Evolutionary conservation across 2,113 vertebrate species (phyloP).

Genomic region (Casuarius casuarius): DNA sequence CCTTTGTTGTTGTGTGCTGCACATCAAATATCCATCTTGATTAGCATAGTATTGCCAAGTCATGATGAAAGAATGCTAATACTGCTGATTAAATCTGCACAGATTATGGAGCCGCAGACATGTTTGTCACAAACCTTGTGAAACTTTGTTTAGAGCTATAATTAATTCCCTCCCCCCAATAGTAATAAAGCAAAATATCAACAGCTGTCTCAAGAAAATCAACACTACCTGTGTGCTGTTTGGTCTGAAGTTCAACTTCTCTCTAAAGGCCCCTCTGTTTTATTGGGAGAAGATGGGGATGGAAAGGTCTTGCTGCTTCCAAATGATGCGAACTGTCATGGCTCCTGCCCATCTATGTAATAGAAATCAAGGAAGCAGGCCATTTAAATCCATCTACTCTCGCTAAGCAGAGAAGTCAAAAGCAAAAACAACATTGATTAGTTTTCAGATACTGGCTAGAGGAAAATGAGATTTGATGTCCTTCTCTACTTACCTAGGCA

Average conservation of each 20-base stretch:
- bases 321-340: not conserved
- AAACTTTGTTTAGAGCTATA: slow-evolving; percentile 49
- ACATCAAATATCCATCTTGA: slow-evolving; percentile 38
- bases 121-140: slow-evolving; percentile 52
- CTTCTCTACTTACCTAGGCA: not conserved
- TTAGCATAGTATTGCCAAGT: slow-evolving; percentile 58
- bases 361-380: not conserved
- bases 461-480: not conserved
- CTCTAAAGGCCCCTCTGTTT: not conserved
- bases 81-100: slow-evolving; percentile 55
- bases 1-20: not conserved
- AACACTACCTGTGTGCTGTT: not conserved
- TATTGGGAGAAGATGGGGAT: not conserved
- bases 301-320: not conserved
- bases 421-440: too few relatives aligned
- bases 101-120: slow-evolving; percentile 20
- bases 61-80: slow-evolving; percentile 64
- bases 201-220: slow-evolving; percentile 9
- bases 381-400: too few relatives aligned
- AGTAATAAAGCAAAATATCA: slow-evolving; percentile 49
- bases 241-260: not conserved
- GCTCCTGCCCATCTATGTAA: not conserved
- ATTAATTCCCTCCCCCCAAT: not conserved
- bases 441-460: too few relatives aligned
- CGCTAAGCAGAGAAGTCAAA: too few relatives aligned